These are phyloP conservation scores for Enteromius afrohamiltoni DNA, from an alignment of 2,797 vertebrate genomes.

Conservation along the genomic window DNA sequence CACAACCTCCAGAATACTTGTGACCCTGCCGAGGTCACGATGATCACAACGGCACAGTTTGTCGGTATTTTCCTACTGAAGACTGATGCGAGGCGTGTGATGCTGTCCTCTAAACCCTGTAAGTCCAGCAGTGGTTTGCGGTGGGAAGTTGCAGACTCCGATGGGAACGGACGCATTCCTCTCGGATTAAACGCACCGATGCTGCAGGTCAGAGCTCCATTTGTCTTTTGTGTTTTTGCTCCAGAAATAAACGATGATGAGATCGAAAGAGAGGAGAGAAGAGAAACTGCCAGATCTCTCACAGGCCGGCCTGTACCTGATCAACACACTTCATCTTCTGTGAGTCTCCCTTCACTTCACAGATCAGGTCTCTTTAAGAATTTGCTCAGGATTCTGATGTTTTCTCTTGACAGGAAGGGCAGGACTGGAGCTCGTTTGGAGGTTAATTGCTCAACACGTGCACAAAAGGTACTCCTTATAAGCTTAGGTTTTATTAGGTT, in stretches of 20 bases:
- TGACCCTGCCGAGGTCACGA: neutral
- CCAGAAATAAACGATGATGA: conserved; percentile 52
- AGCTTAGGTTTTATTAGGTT: no score
- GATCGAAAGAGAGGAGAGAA: neutral
- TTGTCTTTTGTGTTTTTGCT: conserved; percentile 38
- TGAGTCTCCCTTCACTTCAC: conserved; percentile 10
- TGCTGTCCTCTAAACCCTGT: conserved; percentile 39
- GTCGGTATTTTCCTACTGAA: neutral
- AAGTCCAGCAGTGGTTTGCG: conserved; percentile 29
- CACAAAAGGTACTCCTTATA: neutral
- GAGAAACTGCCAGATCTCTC: neutral
- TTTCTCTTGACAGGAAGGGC: neutral
- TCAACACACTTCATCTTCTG: neutral
- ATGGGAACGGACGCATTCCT: conserved; percentile 47
- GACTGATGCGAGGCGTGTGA: neutral
- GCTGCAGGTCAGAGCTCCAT: conserved; percentile 3
- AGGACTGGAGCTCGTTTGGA: neutral
- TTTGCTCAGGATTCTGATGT: neutral
- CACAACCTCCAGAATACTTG: neutral
- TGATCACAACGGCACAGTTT: neutral
- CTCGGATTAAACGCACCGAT: conserved; percentile 6
- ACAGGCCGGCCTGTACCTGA: conserved; percentile 17
- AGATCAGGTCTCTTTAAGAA: conserved; percentile 1
- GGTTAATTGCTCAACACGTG: neutral
- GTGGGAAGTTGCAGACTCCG: conserved; percentile 26